Conservation (phyloP, 2,888 invertebrate genomes). For the Polylopha cassiicola region DNA sequence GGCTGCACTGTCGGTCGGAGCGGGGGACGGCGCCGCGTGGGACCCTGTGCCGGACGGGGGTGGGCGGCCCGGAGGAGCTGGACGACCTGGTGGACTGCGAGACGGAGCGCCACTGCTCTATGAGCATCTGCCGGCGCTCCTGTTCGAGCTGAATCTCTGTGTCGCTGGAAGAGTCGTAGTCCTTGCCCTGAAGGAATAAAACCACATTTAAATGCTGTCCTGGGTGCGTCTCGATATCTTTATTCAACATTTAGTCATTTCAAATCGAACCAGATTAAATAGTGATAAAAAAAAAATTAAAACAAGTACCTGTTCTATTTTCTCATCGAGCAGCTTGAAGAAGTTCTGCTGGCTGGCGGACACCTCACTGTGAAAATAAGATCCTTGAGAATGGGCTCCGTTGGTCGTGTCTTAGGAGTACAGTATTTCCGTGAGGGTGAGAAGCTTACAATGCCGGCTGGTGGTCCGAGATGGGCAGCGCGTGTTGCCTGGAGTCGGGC, state of each 20-base stretch:
- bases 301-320: conserved; percentile 86
- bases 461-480: conserved; percentile 59
- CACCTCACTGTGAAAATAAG: conserved; percentile 82
- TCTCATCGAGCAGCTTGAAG: conserved; percentile 94
- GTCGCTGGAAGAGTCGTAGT: conserved; percentile 88
- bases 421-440: background rate
- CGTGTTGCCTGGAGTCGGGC: conserved; percentile 53
- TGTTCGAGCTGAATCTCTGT: conserved; percentile 83
- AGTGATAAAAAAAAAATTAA: background rate
- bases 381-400: background rate
- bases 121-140: conserved; percentile 80
- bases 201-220: too few relatives aligned
- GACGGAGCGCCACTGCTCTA: conserved; percentile 87
- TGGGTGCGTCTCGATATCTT: too few relatives aligned
- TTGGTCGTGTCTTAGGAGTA: background rate
- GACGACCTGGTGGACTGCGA: conserved; percentile 74
- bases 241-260: too few relatives aligned
- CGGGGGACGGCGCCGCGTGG: conserved; percentile 49
- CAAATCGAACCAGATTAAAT: background rate
- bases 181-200: conserved; percentile 80
- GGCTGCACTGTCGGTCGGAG: conserved; percentile 61
- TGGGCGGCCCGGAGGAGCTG: conserved; percentile 48
- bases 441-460: conserved; percentile 50
- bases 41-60: conserved; percentile 59
- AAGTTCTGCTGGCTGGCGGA: conserved; percentile 94